Base-by-base conservation (phyloP, 2,113 vertebrate species). In the Seriola aureovittata region DNA sequence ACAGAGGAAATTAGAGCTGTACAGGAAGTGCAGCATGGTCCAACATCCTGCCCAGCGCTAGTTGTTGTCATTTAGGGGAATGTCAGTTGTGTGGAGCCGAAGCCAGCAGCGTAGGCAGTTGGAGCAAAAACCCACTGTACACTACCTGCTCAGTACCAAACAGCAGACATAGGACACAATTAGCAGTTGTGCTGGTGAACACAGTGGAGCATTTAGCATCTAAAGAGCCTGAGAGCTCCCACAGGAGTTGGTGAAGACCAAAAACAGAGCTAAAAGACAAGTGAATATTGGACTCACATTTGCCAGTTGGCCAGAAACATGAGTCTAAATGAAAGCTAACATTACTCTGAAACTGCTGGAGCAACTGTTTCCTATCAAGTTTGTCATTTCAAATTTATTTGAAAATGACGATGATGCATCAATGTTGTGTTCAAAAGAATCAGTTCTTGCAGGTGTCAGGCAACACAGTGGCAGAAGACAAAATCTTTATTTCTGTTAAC, bases 61-160 rank as follows among this genome's bases (percentile, higher is more conserved):
- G 66, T 83, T 86, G 73, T 81, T 64, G 84, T 80, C 67, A 77
- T 91, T 86, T 80, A 81, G 62, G 58, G 63, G 71, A 63, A 79
- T 78, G 82, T 81, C 86, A 85, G 63, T 79, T 55, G 62, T 79
- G 57, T 62, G 65, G 13, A 44, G 32, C 71, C 57, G 8, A 38
- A 66, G 70, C 67, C 59, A 82, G 44, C 34, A 72, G 36, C 54
- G 58, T 46, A 68, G 50, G 34, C 36, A 64, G 21, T 13, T 11
- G 34, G 62, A 13, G 9, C 6, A 64, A 23, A 42, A 42, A 40
- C 9, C 17, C 34, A 40, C 36, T n/a, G 36, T 64, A 40, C 19
- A 5, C 36, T 42, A n/a, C 62, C n/a, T 64, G 36, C 36, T 64
- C 21, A 7, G 25, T 19, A n/a, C 32, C 34, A 44, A 64, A 64